phyloP scores from a whole-genome alignment of 2,888 invertebrate genomes.

The Sminthurides aquaticus region DNA sequence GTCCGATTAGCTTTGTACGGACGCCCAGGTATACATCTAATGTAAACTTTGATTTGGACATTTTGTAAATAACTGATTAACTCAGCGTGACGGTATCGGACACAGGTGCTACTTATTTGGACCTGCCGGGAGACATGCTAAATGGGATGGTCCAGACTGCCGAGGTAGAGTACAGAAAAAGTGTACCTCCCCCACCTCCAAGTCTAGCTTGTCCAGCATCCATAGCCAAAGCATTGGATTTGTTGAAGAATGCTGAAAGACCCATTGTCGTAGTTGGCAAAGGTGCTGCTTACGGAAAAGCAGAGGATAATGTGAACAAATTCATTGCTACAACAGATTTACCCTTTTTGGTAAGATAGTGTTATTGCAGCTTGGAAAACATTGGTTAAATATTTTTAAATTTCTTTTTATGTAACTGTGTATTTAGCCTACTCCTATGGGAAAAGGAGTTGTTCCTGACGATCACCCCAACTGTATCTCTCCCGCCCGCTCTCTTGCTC shows the following conservation, averaged over 20 bases:
- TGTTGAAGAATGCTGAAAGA: slow-evolving; percentile 62
- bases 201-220: slow-evolving; percentile 62
- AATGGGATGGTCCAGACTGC: slow-evolving; percentile 50
- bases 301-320: slow-evolving; percentile 63
- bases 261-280: slow-evolving; percentile 59
- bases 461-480: slow-evolving; percentile 64
- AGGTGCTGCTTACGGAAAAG: slow-evolving; percentile 68
- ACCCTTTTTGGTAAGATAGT: slow-evolving; percentile 60
- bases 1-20: slow-evolving; percentile 74
- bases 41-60: neutral
- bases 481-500: slow-evolving; percentile 74
- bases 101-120: slow-evolving; percentile 68
- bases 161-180: slow-evolving; percentile 45
- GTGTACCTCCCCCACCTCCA: slow-evolving; percentile 56
- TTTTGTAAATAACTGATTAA: neutral
- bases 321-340: slow-evolving; percentile 65
- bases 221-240: slow-evolving; percentile 62
- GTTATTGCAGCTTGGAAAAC: slow-evolving; percentile 47
- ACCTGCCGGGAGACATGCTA: slow-evolving; percentile 80
- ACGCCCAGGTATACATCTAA: slow-evolving; percentile 61
- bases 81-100: neutral
- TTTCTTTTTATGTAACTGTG: neutral
- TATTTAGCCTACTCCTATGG: slow-evolving; percentile 84
- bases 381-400: neutral
- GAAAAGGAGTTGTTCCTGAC: slow-evolving; percentile 55